phyloP scores from a whole-genome alignment of 1,140 invertebrate genomes.

The Tetragonula clypearis region DNA sequence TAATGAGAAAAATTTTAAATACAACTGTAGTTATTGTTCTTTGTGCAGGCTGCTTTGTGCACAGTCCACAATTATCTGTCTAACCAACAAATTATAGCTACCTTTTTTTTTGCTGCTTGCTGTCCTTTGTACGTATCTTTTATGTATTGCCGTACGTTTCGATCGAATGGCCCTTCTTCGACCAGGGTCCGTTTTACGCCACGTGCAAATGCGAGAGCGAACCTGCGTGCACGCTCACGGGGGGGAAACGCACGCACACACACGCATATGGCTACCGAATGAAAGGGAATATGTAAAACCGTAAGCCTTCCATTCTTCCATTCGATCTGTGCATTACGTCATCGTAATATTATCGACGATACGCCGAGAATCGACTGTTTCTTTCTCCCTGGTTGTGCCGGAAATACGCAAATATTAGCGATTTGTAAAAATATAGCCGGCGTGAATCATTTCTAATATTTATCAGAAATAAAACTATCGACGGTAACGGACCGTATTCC shows the following conservation, averaged over 20 bases:
- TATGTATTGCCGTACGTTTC: constrained; percentile 1
- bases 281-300: constrained; percentile 40
- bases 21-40: neutral
- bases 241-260: neutral
- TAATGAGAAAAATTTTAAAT: neutral
- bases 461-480: accelerated
- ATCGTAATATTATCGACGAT: constrained; percentile 60
- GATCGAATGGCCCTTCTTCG: constrained; percentile 25
- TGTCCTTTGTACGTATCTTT: neutral
- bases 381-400: neutral
- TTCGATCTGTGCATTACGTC: constrained; percentile 46
- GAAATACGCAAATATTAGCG: neutral
- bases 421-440: neutral
- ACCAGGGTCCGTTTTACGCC: constrained; percentile 24
- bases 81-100: too few relatives aligned
- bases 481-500: too few relatives aligned
- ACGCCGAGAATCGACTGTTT: constrained; percentile 23
- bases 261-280: neutral
- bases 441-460: neutral
- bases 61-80: too few relatives aligned
- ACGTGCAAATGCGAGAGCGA: constrained; percentile 27
- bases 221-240: constrained; percentile 1
- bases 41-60: too few relatives aligned
- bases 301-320: neutral
- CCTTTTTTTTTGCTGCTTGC: neutral